These are phyloP conservation scores for Orchestes rusci DNA, from an alignment of 2,888 invertebrate genomes.

Conservation along the genomic window DNA sequence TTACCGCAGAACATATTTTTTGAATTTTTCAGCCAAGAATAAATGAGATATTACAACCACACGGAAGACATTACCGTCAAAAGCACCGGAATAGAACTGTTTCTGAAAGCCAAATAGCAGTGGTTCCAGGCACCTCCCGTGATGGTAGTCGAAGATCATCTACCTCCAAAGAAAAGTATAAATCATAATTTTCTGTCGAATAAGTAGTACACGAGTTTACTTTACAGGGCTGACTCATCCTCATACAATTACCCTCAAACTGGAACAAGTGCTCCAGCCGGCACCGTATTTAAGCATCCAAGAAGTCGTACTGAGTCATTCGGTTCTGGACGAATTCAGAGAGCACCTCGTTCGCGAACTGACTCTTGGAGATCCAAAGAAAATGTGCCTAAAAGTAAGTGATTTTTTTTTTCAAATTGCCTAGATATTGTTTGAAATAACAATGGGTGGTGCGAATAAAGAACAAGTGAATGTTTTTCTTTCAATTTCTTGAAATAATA, in stretches of 20 bases:
- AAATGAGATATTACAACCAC: conserved; percentile 50
- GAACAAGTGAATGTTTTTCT: no score
- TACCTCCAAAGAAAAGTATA: conserved; percentile 30
- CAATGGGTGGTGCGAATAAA: no score
- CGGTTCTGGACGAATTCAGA: conserved; percentile 39
- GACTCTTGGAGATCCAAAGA: conserved; percentile 41
- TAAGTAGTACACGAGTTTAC: background rate
- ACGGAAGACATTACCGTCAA: conserved; percentile 43
- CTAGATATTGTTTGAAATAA: no score
- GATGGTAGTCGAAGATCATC: conserved; percentile 27
- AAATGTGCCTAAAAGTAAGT: conserved; percentile 18
- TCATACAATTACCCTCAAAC: conserved; percentile 34
- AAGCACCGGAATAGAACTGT: conserved; percentile 58
- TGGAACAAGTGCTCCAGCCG: conserved; percentile 42
- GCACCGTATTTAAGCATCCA: conserved; percentile 35
- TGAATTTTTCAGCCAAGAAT: conserved; percentile 50
- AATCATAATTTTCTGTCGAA: background rate
- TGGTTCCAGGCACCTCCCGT: conserved; percentile 29
- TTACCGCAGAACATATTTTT: conserved; percentile 1
- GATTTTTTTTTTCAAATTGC: no score
- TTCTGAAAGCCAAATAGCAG: conserved; percentile 51
- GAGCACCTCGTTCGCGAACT: conserved; percentile 31
- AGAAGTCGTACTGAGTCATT: conserved; percentile 41
- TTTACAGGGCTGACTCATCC: conserved; percentile 31
- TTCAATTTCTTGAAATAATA: no score